A percentile compares a stretch with the other conserved stretches of the same genome.
Conservation (phyloP, 2,888 invertebrate genomes). For the Acanthococcus lagerstroemiae region DNA sequence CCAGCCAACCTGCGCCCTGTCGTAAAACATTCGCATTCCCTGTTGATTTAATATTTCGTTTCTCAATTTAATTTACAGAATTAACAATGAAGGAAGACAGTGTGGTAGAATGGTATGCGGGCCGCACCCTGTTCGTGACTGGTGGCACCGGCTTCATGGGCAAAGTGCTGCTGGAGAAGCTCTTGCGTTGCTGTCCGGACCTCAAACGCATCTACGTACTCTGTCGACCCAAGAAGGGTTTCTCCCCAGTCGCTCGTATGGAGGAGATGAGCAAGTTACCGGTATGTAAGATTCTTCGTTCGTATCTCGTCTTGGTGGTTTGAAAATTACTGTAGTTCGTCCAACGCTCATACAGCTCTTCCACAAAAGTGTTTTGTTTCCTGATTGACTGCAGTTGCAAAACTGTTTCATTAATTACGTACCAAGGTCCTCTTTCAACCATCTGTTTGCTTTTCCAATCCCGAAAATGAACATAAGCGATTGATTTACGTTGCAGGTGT, state of each 20-base stretch:
- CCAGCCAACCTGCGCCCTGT: too few species aligned
- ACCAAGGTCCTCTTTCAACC: too few species aligned
- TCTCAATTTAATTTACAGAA: constrained; percentile 5
- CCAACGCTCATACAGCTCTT: too few species aligned
- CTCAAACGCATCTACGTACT: constrained; percentile 46
- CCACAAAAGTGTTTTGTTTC: background rate
- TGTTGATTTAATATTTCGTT: background rate
- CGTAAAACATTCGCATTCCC: too few species aligned
- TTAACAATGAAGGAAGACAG: constrained; percentile 28
- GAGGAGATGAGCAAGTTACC: constrained; percentile 52
- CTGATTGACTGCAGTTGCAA: too few species aligned
- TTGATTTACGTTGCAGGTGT: constrained; percentile 48
- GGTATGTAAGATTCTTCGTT: constrained; percentile 40
- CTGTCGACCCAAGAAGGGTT: constrained; percentile 50
- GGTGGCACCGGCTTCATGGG: constrained; percentile 67
- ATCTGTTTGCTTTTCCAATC: too few species aligned
- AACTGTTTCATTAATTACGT: too few species aligned
- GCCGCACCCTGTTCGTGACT: constrained; percentile 58
- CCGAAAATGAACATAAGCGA: too few species aligned
- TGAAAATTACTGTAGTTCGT: too few species aligned
- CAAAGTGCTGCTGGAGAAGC: constrained; percentile 39
- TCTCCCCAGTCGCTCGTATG: constrained; percentile 45
- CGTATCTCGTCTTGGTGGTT: too few species aligned
- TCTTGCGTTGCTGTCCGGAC: constrained; percentile 43
- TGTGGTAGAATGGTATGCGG: constrained; percentile 37